A percentile compares a stretch with the other conserved stretches of the same genome.
Conservation (phyloP, 2,888 invertebrate species). For the Lasioglossum malachurum region DNA sequence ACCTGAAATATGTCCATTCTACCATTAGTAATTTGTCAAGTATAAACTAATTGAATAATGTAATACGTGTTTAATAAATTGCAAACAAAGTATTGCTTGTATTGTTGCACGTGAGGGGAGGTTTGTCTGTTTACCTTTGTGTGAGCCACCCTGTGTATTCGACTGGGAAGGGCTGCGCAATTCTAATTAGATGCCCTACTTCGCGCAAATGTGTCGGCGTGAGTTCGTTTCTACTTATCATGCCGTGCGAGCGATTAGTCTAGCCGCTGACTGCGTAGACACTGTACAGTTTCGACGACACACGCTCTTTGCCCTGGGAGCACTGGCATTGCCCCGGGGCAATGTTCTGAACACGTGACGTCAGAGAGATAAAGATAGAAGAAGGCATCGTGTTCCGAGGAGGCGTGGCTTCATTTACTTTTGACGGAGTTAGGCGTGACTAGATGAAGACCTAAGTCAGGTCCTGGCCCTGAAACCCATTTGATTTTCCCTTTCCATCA, state of each 20-base stretch:
- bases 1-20: not conserved
- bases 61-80: not conserved
- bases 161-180: conserved; percentile 61
- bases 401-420: not conserved
- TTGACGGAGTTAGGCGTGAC: not conserved
- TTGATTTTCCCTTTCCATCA: not conserved
- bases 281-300: not conserved
- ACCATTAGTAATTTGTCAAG: not conserved
- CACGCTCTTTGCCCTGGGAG: not conserved
- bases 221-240: conserved; percentile 52
- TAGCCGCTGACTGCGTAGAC: conserved; percentile 9
- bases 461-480: not conserved
- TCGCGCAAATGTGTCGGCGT: conserved; percentile 66
- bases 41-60: not conserved
- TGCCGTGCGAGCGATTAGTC: conserved; percentile 13
- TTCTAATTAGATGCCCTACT: conserved; percentile 75
- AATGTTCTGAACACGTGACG: not conserved
- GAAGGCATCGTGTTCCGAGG: not conserved
- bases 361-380: not conserved
- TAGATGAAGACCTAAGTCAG: not conserved
- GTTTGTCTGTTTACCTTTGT: not conserved
- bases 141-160: not conserved
- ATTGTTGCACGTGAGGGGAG: not conserved
- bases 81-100: not conserved
- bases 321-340: not conserved